These are phyloP conservation scores for Caenorhabditis sp. DNA, from an alignment of 2,888 invertebrate genomes.

Conservation along the genomic window DNA sequence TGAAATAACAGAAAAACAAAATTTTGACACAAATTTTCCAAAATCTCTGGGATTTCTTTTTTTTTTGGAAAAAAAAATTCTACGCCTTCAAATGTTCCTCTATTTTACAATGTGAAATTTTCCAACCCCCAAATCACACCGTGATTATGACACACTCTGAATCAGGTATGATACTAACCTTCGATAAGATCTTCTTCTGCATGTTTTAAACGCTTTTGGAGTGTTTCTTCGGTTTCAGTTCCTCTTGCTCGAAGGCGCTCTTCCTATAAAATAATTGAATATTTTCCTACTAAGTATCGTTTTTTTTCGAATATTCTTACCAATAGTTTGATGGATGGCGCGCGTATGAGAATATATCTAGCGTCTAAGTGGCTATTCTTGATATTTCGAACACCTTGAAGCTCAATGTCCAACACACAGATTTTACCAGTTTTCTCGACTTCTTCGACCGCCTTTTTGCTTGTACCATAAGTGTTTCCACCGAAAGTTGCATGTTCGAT, in stretches of 20 bases:
- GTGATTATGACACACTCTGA: too few species aligned
- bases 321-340: constrained; percentile 75
- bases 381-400: constrained; percentile 90
- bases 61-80: too few species aligned
- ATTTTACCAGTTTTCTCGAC: constrained; percentile 84
- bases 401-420: constrained; percentile 92
- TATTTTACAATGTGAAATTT: too few species aligned
- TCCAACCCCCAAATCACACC: too few species aligned
- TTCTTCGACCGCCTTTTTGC: constrained; percentile 84
- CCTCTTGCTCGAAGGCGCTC: constrained; percentile 78
- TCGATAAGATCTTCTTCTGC: constrained; percentile 85
- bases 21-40: too few species aligned
- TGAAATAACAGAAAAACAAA: too few species aligned
- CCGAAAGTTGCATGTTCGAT: constrained; percentile 90
- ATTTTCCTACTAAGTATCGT: background rate
- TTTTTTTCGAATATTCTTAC: constrained; percentile 39
- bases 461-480: constrained; percentile 94
- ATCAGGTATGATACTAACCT: constrained; percentile 75
- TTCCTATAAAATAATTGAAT: constrained; percentile 47
- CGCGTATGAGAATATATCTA: constrained; percentile 86
- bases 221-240: constrained; percentile 88
- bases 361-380: constrained; percentile 82
- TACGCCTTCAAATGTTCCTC: too few species aligned
- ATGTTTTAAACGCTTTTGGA: constrained; percentile 81
- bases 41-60: too few species aligned